A percentile compares a stretch with the other conserved stretches of the same genome.
Conservation (phyloP, 2,113 vertebrate genomes). For the Lamprotornis superbus region DNA sequence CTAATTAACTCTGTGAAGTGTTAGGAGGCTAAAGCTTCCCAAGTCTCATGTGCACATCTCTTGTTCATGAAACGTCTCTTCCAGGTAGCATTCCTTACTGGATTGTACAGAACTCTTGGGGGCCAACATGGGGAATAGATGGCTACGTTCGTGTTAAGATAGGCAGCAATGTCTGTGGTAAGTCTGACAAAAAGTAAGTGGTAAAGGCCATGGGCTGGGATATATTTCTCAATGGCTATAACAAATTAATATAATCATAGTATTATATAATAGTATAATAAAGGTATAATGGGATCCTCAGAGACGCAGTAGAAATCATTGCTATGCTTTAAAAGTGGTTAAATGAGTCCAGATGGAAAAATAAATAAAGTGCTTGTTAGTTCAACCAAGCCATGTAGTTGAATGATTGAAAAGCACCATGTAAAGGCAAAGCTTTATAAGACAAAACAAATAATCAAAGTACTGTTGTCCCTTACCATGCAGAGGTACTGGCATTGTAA, state of each 20-base stretch:
- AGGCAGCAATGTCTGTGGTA: slow-evolving; percentile 86
- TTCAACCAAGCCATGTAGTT: neutral
- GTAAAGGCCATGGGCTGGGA: neutral
- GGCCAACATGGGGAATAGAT: slow-evolving; percentile 82
- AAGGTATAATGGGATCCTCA: neutral
- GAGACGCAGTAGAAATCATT: neutral
- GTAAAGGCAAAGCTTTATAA: neutral
- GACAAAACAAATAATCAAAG: neutral
- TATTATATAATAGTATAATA: neutral
- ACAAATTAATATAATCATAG: neutral
- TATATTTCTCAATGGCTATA: neutral
- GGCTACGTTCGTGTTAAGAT: slow-evolving; percentile 90
- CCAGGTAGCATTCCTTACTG: slow-evolving; percentile 85
- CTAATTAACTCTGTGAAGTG: neutral
- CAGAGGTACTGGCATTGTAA: neutral
- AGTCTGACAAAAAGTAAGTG: slow-evolving; percentile 50
- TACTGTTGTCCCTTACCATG: neutral
- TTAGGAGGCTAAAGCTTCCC: neutral
- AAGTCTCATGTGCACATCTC: neutral
- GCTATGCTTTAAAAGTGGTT: neutral
- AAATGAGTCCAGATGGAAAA: neutral
- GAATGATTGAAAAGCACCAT: neutral
- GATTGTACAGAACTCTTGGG: slow-evolving; percentile 94
- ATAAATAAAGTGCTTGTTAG: neutral
- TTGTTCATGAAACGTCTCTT: neutral